phyloP scores from a whole-genome alignment of 2,888 invertebrate species.

The Lithophane semibrunnea region DNA sequence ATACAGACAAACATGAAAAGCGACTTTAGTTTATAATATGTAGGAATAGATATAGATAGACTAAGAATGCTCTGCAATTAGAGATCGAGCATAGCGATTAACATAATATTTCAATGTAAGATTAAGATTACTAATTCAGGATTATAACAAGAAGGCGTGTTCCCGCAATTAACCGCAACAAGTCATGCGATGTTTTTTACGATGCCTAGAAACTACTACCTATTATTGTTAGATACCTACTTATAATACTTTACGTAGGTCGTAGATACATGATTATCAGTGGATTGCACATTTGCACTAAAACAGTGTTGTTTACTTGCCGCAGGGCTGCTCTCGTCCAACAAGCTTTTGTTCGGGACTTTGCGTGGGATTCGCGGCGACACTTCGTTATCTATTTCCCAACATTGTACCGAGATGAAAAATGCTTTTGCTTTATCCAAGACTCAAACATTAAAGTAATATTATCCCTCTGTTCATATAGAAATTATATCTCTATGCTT shows the following conservation, averaged over 20 bases:
- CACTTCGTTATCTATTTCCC: constrained; percentile 43
- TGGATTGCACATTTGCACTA: constrained; percentile 29
- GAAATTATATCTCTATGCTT: too few relatives aligned
- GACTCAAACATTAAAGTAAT: constrained; percentile 1
- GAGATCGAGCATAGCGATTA: constrained; percentile 44
- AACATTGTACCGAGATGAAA: constrained; percentile 31
- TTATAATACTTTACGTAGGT: too few relatives aligned
- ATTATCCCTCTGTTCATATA: neutral
- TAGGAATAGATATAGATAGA: too few relatives aligned
- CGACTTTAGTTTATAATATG: too few relatives aligned
- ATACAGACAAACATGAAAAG: too few relatives aligned
- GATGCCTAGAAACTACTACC: constrained; percentile 41
- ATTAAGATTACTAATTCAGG: constrained; percentile 52
- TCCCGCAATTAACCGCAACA: constrained; percentile 48
- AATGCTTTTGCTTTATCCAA: constrained; percentile 32
- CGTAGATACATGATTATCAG: constrained; percentile 17
- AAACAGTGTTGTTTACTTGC: constrained; percentile 22
- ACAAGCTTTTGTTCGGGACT: constrained; percentile 34
- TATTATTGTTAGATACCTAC: constrained; percentile 18
- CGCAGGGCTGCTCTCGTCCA: constrained; percentile 22
- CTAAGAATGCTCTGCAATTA: constrained; percentile 28
- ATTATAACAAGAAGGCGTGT: constrained; percentile 54
- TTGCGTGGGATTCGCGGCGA: constrained; percentile 45
- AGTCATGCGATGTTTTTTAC: constrained; percentile 59
- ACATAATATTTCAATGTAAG: constrained; percentile 46